These are phyloP conservation scores for Bettongia penicillata DNA, from an alignment of 2,113 vertebrate genomes.

Conservation along the genomic window DNA sequence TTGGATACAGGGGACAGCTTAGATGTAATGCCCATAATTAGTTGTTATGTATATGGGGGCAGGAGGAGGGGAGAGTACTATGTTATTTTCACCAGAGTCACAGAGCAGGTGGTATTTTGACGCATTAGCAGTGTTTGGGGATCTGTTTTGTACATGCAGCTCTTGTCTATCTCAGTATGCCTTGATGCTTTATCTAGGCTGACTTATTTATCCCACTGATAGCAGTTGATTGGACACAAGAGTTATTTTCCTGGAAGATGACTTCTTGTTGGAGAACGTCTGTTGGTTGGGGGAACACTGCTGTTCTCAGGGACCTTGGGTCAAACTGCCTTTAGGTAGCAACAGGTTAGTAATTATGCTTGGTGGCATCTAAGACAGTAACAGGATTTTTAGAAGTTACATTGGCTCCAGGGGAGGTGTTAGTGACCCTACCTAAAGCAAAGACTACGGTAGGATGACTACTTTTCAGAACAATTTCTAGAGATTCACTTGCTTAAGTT, in stretches of 20 bases:
- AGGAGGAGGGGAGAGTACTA: background rate
- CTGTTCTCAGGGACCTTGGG: background rate
- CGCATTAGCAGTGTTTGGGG: background rate
- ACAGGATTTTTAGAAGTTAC: background rate
- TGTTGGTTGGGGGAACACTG: background rate
- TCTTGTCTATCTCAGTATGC: background rate
- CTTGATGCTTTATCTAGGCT: background rate
- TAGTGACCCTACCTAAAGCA: background rate
- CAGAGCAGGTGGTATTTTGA: background rate
- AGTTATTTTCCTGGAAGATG: background rate
- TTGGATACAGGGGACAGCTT: background rate
- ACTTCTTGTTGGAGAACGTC: background rate
- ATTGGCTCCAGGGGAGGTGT: background rate
- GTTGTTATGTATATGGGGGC: background rate
- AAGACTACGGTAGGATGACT: background rate
- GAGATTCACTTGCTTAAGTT: background rate
- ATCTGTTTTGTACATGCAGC: background rate
- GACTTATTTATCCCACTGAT: background rate
- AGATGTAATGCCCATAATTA: background rate
- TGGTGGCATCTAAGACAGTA: background rate
- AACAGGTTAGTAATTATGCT: background rate
- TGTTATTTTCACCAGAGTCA: background rate
- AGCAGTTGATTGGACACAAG: background rate
- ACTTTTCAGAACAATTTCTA: background rate
- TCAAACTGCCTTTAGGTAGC: background rate